Evolutionary conservation across 1,140 invertebrate genomes (phyloP).

Genomic region (Megathymus violae): DNA sequence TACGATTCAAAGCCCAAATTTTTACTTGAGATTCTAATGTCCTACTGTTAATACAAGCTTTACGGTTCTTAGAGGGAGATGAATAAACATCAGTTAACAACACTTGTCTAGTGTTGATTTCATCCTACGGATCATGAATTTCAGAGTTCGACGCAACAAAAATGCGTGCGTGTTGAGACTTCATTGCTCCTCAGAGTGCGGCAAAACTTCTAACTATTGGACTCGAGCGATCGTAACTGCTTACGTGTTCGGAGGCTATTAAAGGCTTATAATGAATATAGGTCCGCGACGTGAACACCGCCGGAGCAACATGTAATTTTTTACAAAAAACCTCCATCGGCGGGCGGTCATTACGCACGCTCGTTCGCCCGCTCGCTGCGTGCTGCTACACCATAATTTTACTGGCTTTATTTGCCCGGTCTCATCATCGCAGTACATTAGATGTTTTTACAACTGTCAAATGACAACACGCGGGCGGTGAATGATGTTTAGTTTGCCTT

Average conservation of each 20-base stretch:
- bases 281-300: slow-evolving; percentile 22
- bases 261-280: slow-evolving; percentile 36
- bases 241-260: slow-evolving; percentile 22
- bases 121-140: too few species aligned
- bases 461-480: slow-evolving; percentile 46
- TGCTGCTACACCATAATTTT: slow-evolving; percentile 44
- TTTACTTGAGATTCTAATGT: too few species aligned
- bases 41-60: too few species aligned
- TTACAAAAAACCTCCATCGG: slow-evolving; percentile 53
- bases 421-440: slow-evolving; percentile 46
- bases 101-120: too few species aligned
- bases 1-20: too few species aligned
- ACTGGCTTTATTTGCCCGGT: slow-evolving; percentile 48
- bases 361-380: slow-evolving; percentile 23
- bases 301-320: slow-evolving; percentile 60
- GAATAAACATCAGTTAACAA: too few species aligned
- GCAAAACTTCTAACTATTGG: not conserved
- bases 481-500: slow-evolving; percentile 45
- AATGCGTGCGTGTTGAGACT: too few species aligned
- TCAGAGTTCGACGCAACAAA: too few species aligned
- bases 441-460: slow-evolving; percentile 50
- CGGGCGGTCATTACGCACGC: slow-evolving; percentile 56
- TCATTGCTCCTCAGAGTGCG: too few species aligned
- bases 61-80: too few species aligned
- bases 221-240: not conserved